Evolutionary conservation across 64 coral and sea anemone species (phyloP).

Genomic region (Montipora capricornis): DNA sequence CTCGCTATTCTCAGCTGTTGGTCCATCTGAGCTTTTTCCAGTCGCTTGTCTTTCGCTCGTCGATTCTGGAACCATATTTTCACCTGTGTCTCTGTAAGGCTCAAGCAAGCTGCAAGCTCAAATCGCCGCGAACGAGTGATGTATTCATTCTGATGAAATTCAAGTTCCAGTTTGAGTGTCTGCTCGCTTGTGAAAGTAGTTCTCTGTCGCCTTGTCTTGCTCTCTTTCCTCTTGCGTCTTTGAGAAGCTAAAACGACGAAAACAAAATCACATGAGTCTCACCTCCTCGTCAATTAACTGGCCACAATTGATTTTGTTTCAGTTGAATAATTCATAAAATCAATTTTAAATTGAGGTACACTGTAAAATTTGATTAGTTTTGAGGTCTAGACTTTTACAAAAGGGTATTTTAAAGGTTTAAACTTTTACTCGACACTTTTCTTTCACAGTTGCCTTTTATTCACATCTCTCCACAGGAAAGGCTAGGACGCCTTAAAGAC

Average conservation of each 20-base stretch:
- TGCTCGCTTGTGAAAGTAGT: slow-evolving; percentile 99
- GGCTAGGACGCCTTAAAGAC: too few species aligned
- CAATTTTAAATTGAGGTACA: too few species aligned
- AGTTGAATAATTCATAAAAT: too few species aligned
- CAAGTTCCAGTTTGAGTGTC: slow-evolving; percentile 95
- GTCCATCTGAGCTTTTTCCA: slow-evolving; percentile 99
- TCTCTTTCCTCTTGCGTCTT: slow-evolving; percentile 94
- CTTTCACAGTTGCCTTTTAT: too few species aligned
- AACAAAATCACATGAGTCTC: not conserved
- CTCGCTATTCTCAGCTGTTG: slow-evolving; percentile 93
- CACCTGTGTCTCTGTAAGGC: slow-evolving; percentile 97
- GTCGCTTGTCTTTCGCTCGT: slow-evolving; percentile 97
- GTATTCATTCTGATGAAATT: slow-evolving; percentile 99
- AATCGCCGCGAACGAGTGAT: slow-evolving; percentile 98
- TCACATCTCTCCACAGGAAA: too few species aligned
- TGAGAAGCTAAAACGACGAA: slow-evolving; percentile 71
- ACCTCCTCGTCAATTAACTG: too few species aligned
- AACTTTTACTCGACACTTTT: too few species aligned
- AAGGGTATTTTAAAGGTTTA: too few species aligned
- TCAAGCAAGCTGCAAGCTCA: slow-evolving; percentile 94
- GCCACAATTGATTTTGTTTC: too few species aligned
- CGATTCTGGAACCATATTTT: slow-evolving; percentile 99
- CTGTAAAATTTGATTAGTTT: too few species aligned
- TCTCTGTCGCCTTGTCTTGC: slow-evolving; percentile 91
- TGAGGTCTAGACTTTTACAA: too few species aligned